Base-by-base conservation (phyloP, 2,113 vertebrate species). In the Pachypanchax playfairii region DNA sequence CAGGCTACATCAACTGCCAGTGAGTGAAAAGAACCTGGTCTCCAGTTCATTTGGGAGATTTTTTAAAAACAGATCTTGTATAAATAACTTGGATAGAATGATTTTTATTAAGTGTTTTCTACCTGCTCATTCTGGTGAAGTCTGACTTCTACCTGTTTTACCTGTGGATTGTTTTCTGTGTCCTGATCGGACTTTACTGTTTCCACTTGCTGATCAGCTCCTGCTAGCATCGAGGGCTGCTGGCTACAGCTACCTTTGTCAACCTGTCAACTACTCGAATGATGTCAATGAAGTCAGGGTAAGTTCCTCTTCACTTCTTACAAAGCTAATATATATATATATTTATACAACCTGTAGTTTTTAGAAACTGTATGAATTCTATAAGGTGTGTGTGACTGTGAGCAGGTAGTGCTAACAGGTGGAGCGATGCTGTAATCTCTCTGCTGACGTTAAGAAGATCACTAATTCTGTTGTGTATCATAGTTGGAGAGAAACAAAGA, bases 221-320 rank as follows among this genome's bases (percentile, higher is more conserved):
- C 91, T 98, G 70, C 77, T 97, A 85, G 95, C 88, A 49, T 96
- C 95, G 43, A 93, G 91, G 91, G 93, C 95, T 78, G 96, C 96
- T 35, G 94, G 95, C 50, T 99, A 99, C 90, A 98, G 95, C 87
- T 98, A 97, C 86, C 91, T 98, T 87, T 99, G 97, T 88, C 97
- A 99, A 86, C 91, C 91, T 70, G 97, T 98, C 83, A 95, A 92
- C 90, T 98, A 98, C 87, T 97, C 97, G 53, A 91, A 94, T 67
- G 93, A 99, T 44, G 92, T 94, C 75, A 94, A 98, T 73, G 97
- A 98, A 96, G 94, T 99, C 89, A 94, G 96, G 92, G 97, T 99
- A 85, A 94, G 95, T 89, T 80, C 8, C 42, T 13, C 14, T 38
- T 13, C 22, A 5, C 26, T 57, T 38, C 35, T 65, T 22, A 1